These are phyloP conservation scores for Pogonomyrmex barbatus DNA, from an alignment of 1,140 invertebrate genomes.

Conservation along the genomic window DNA sequence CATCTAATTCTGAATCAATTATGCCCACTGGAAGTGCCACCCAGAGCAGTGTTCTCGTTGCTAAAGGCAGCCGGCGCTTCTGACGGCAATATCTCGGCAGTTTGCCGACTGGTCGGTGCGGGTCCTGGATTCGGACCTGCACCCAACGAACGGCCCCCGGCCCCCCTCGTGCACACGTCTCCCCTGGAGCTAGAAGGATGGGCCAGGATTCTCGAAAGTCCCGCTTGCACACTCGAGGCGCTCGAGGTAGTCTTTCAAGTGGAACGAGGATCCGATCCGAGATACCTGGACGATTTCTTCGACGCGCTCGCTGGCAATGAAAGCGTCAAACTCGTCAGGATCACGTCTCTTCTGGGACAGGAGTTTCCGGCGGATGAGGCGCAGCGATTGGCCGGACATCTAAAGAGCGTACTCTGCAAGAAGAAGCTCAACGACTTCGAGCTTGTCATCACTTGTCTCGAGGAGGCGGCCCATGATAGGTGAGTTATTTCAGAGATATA, in stretches of 20 bases:
- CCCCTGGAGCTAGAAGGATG: constrained; percentile 85
- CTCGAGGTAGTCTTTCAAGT: constrained; percentile 86
- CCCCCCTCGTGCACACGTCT: constrained; percentile 83
- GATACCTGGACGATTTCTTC: constrained; percentile 84
- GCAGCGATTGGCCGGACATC: constrained; percentile 82
- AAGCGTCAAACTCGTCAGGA: constrained; percentile 84
- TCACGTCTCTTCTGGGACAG: constrained; percentile 85
- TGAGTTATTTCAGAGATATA: constrained; percentile 61
- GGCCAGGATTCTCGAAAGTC: constrained; percentile 84
- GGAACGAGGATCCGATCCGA: constrained; percentile 83
- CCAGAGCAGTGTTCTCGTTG: constrained; percentile 85
- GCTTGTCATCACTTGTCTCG: constrained; percentile 86
- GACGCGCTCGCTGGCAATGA: constrained; percentile 84
- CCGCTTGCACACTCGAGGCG: constrained; percentile 84
- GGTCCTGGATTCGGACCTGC: constrained; percentile 79
- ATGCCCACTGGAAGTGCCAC: constrained; percentile 85
- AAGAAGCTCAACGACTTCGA: constrained; percentile 85
- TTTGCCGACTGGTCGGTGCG: constrained; percentile 84
- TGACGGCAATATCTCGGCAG: constrained; percentile 85
- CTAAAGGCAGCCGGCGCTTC: constrained; percentile 86
- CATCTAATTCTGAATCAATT: constrained; percentile 85
- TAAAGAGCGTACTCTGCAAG: constrained; percentile 84
- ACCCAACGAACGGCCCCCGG: constrained; percentile 79
- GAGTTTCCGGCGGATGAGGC: constrained; percentile 85
- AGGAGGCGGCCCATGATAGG: constrained; percentile 86